phyloP scores from a whole-genome alignment of 2,888 invertebrate species.

The Trichacis sp. region DNA sequence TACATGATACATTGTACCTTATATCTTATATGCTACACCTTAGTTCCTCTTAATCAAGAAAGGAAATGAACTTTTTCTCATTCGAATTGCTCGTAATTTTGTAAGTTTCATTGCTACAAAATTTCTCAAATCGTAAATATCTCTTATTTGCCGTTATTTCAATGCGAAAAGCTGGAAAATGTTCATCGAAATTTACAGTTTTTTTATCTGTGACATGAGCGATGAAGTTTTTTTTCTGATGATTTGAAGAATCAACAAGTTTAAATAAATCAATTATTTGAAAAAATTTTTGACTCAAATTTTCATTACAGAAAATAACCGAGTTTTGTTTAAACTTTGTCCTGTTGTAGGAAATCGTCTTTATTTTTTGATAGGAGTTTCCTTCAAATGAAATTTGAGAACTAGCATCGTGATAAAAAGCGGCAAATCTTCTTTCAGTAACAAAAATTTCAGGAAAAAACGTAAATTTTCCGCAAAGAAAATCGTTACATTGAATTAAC shows the following conservation, averaged over 20 bases:
- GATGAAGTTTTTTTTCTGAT: too few relatives aligned
- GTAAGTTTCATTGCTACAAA: too few relatives aligned
- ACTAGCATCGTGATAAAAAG: background rate
- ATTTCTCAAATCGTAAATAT: too few relatives aligned
- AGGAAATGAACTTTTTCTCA: too few relatives aligned
- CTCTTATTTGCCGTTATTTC: too few relatives aligned
- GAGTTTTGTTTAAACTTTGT: slow-evolving; percentile 5
- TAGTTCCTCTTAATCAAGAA: too few relatives aligned
- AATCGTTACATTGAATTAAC: slow-evolving; percentile 16
- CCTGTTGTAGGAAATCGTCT: background rate
- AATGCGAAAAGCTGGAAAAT: too few relatives aligned
- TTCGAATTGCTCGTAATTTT: too few relatives aligned
- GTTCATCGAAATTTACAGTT: too few relatives aligned
- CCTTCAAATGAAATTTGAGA: background rate
- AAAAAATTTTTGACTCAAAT: background rate
- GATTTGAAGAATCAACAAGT: background rate
- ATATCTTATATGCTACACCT: too few relatives aligned
- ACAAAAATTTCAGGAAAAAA: slow-evolving; percentile 10
- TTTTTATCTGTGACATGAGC: too few relatives aligned
- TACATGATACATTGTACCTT: too few relatives aligned
- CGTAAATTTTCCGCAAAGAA: slow-evolving; percentile 15
- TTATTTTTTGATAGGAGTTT: background rate
- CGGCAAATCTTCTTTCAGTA: background rate
- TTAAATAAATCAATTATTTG: background rate
- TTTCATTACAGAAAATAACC: background rate